Evolutionary conservation across 2,113 vertebrate species (phyloP), one percentile per base, ranked within the genome.

Genomic region (Nansenia antarctica): DNA sequence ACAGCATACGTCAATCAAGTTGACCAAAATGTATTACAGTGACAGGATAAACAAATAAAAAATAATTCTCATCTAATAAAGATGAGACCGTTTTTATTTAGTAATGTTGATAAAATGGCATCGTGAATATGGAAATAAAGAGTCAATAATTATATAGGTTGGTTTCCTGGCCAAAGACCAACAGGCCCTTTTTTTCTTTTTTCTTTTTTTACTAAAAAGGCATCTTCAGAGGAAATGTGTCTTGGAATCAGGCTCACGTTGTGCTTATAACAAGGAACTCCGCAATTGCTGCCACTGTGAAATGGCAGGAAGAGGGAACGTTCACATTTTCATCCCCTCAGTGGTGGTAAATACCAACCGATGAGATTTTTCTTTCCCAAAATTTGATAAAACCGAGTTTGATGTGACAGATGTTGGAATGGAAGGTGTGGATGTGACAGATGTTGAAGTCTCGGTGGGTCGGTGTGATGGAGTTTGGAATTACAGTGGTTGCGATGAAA

Each of bases 341-440:
- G n/a, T 60, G n/a, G 9, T n/a, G 58, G 32, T 60, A 34, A 24
- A 60, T 35, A 18, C 31, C n/a, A n/a, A n/a, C n/a, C n/a, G n/a
- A n/a, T 35, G 6, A 4, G 9, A 35, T 20, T 35, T 24, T 9
- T 60, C 31, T 35, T 30, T 71, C 80, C 69, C 64, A 83, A 84
- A 87, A 72, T 87, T 79, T 75, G 87, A 62, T 65, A 67, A 73
- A 78, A 88, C 76, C 74, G 6, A 49, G 78, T 87, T 89, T 88
- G 82, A 88, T 90, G 79, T 90, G 88, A 88, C 86, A 88, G 82
- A 88, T 86, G 79, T 83, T 76, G 80, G 74, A 88, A 88, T 77
- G 45, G 78, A 69, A 88, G 82, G 81, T 85, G 82, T 29, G 78
- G 87, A 71, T 76, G 71, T 87, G 85, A 87, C 77, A 85, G 82